Base-by-base conservation (phyloP, 2,113 vertebrate species). In the Beaufortia kweichowensis region DNA sequence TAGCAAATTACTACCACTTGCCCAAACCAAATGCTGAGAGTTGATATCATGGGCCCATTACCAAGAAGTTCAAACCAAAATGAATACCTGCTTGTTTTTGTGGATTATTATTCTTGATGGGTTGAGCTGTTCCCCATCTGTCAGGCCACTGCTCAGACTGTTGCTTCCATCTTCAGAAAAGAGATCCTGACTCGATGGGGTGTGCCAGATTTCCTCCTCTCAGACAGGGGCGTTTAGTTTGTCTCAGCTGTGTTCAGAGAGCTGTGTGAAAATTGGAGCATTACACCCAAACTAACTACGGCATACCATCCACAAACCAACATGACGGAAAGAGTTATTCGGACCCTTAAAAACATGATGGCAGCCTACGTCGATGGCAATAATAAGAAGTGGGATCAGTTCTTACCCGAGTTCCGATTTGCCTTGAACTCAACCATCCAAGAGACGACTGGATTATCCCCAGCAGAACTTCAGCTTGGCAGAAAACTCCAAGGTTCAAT, bases 41-140 rank as follows among this genome's bases (percentile, higher is more conserved):
- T 56, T 81, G n/a, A n/a, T n/a, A n/a, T n/a, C n/a, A n/a, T n/a
- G n/a, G n/a, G n/a, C n/a, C n/a, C n/a, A n/a, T n/a, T n/a, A n/a
- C n/a, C n/a, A n/a, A n/a, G n/a, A n/a, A n/a, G n/a, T n/a, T n/a
- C n/a, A n/a, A n/a, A n/a, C n/a, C n/a, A n/a, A n/a, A n/a, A n/a
- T n/a, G n/a, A n/a, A n/a, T n/a, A n/a, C n/a, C n/a, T n/a, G n/a
- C n/a, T n/a, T n/a, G n/a, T n/a, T n/a, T n/a, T n/a, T n/a, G n/a
- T n/a, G n/a, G n/a, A n/a, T n/a, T n/a, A 76, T 24, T 81, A 46
- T n/a, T 56, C 79, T 0, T 12, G 31, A 26, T 71, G 73, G 73
- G 65, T 80, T 9, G 73, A 80, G 39, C 6, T 80, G 15, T 79
- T 74, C 10, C 61, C 66, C 12, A 19, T 71, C 11, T 33, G 28